phyloP scores from a whole-genome alignment of 2,888 invertebrate species.

The Tanypteryx hageni region DNA sequence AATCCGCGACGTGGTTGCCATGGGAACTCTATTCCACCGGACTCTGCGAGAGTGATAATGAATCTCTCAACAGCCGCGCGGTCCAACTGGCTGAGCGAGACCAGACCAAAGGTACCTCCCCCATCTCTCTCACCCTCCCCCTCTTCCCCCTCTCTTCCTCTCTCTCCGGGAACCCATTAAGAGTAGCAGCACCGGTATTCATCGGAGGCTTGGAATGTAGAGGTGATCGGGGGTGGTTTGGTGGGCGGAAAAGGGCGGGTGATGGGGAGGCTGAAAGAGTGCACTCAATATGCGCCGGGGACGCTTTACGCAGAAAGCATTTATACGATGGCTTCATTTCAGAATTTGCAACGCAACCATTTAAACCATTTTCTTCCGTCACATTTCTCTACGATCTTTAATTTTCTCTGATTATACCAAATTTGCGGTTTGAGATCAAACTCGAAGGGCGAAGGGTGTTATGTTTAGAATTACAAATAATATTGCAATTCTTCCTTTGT shows the following conservation, averaged over 20 bases:
- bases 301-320: neutral
- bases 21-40: neutral
- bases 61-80: constrained; percentile 16
- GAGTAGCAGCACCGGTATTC: neutral
- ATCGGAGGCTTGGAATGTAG: neutral
- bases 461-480: too few relatives aligned
- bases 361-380: neutral
- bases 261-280: neutral
- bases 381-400: neutral
- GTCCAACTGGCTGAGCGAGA: neutral
- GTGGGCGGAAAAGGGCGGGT: neutral
- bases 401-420: neutral
- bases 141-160: neutral
- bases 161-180: neutral
- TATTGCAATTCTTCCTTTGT: too few relatives aligned
- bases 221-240: neutral
- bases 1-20: constrained; percentile 21
- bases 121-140: neutral
- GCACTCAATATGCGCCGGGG: neutral
- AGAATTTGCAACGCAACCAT: neutral
- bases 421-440: too few relatives aligned
- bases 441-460: too few relatives aligned
- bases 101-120: neutral
- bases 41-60: constrained; percentile 33
- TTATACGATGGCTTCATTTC: neutral